phyloP scores from a whole-genome alignment of 53 echinoderm and acorn worm species.

The Apostichopus leukothele region DNA sequence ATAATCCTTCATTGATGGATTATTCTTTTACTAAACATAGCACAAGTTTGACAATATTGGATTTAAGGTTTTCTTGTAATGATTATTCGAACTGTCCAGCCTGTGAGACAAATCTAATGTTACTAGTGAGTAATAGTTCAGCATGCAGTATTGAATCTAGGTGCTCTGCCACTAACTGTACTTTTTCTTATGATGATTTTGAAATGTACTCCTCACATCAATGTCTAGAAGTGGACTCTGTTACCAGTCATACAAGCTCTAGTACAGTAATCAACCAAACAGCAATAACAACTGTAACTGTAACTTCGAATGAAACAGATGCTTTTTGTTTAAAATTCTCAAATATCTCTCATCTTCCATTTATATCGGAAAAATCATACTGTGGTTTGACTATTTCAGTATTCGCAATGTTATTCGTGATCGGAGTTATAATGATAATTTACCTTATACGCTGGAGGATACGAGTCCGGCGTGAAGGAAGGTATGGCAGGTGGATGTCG shows the following conservation, averaged over 20 bases:
- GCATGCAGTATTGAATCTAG: too few relatives aligned
- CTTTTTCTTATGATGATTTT: too few relatives aligned
- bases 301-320: background rate
- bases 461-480: slow-evolving; percentile 17
- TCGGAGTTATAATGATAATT: background rate
- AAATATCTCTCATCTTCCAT: background rate
- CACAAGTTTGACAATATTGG: background rate
- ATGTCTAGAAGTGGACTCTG: too few relatives aligned
- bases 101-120: too few relatives aligned
- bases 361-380: background rate
- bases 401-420: background rate
- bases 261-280: background rate
- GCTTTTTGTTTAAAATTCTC: background rate
- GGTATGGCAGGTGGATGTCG: slow-evolving; percentile 25
- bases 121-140: too few relatives aligned
- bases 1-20: background rate
- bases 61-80: background rate
- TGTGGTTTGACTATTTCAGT: background rate
- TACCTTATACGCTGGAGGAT: slow-evolving; percentile 1
- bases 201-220: too few relatives aligned
- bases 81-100: too few relatives aligned
- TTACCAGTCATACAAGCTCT: background rate
- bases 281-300: background rate
- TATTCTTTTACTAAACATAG: background rate
- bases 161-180: too few relatives aligned